Evolutionary conservation across 1,140 invertebrate species (phyloP), one percentile per base, ranked within the genome.

Genomic region (Drosophila fuyamai): DNA sequence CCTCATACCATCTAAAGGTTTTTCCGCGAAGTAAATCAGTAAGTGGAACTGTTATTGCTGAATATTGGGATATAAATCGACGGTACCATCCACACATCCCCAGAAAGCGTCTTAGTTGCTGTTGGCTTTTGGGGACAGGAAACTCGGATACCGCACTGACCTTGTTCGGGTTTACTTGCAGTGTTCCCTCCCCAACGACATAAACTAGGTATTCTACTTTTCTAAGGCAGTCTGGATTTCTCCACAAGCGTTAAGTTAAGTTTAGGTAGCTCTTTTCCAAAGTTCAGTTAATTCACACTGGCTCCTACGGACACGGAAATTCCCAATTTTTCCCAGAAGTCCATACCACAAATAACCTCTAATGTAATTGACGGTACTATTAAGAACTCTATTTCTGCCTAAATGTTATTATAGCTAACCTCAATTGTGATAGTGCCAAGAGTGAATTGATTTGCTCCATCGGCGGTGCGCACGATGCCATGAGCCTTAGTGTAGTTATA

Each of bases 301-400:
- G 12, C 12, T 9, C 16, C 44, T 13, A 46, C 27, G 2, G 23
- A 48, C n/a, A 48, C 10, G 7, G 13, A 27, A 48, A 48, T 48
- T 12, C 12, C 46, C 5, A 23, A 23, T 23, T 23, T 23, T 23
- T 4, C 3, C 23, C 23, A 23, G 23, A 23, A 23, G 23, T 23
- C 18, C 5, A 47, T 47, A 2, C 46, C 46, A 47, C 18, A 47
- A 47, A 47, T 27, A 47, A 47, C 46, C 5, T 47, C 18, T 23
- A 13, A 18, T 47, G 18, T 47, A 12, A 47, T 47, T 18, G 46
- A 47, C 14, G 46, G 46, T 47, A 47, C 46, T 23, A 47, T 6
- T 47, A 47, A 27, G 18, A 47, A 47, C 7, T 47, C 46, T 12
- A 48, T 27, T 48, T 48, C 46, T 23, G 46, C 46, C 18, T 48